Evolutionary conservation across 2,797 vertebrate genomes (phyloP).

Genomic region (Bradypus variegatus): DNA sequence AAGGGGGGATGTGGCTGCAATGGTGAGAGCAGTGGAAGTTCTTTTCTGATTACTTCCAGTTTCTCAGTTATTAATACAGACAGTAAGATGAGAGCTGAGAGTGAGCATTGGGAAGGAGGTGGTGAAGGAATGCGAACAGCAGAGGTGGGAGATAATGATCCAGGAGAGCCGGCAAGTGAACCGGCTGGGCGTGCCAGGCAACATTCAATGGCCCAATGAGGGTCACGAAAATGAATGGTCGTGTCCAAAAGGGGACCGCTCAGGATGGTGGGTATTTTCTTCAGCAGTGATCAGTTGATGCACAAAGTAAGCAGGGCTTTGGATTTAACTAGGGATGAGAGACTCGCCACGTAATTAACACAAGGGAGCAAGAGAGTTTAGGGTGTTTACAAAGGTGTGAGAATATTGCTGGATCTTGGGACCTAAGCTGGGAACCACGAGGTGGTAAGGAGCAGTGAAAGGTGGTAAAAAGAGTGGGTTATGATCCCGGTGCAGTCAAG

Average conservation of each 20-base stretch:
- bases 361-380: neutral
- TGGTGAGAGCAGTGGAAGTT: too few relatives aligned
- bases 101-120: neutral
- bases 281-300: neutral
- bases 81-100: too few relatives aligned
- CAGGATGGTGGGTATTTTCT: neutral
- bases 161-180: neutral
- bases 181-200: too few relatives aligned
- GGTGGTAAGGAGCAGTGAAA: neutral
- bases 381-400: neutral
- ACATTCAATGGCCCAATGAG: too few relatives aligned
- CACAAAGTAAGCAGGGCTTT: neutral
- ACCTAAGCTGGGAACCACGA: neutral
- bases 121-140: neutral
- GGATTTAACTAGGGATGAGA: neutral
- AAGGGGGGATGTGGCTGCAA: neutral
- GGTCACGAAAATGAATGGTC: neutral
- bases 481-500: neutral
- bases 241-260: neutral
- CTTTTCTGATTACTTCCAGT: neutral
- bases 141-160: too few relatives aligned
- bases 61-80: neutral
- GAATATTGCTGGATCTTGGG: too few relatives aligned
- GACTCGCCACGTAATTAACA: neutral
- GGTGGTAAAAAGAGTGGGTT: neutral